Base-by-base conservation (phyloP, 2,113 vertebrate genomes). In the Equus przewalskii region DNA sequence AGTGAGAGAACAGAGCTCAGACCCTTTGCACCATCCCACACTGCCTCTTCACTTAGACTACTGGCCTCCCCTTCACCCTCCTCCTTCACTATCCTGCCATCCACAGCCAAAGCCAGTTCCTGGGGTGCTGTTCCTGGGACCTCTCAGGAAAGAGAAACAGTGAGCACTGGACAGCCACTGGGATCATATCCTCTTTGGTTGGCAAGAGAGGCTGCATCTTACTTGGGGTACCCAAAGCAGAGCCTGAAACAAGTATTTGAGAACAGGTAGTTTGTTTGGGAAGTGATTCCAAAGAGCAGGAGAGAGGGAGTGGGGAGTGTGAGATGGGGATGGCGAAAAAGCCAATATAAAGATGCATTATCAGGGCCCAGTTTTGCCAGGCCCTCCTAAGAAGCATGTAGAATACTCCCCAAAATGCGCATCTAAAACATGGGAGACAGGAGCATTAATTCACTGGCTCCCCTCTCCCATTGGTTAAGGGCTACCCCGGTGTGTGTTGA, bases 131-230 rank as follows among this genome's bases (percentile, higher is more conserved):
- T 79, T 60, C 51, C 22, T 86, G 24, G 28, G 56, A 12, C 15
- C 12, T 64, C 26, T 73, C 62, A 75, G 16, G 58, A 75, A n/a
- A 62, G 14, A 94, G n/a, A 91, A 82, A 89, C 26, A 84, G 0
- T 67, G 54, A 85, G 11, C 22, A 36, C 22, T 85, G 19, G 22
- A 10, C 8, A 33, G 46, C 5, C 12, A 7, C 65, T 41, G 60
- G 28, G 14, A 76, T 89, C 44, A 70, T 89, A 83, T 10, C 28
- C 13, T 87, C 24, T 93, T 91, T 58, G 41, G 14, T 78, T 95
- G 65, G 86, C 60, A 94, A 97, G 30, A 13, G 26, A 91, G 30
- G 46, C 56, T 58, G 21, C 60, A 6, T 78, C 83, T 96, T 94
- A 82, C 60, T 75, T 94, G 46, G 19, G 51, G 79, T 84, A 80